Base-by-base conservation (phyloP, 2,113 vertebrate genomes). In the Brienomyrus brachyistius region DNA sequence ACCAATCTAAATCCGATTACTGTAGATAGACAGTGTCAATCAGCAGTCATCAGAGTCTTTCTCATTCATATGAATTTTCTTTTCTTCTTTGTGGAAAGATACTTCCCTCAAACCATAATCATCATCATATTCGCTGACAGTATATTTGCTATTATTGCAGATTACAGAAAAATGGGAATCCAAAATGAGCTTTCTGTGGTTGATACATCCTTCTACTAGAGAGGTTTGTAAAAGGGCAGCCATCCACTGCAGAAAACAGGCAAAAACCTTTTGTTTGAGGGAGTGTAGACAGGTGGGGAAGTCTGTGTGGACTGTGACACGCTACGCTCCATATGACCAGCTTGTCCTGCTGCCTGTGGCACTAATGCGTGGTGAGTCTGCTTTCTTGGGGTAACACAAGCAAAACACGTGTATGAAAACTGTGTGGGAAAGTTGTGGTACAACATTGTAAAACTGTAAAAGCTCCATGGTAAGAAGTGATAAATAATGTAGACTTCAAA, bases 401-500 rank as follows among this genome's bases (percentile, higher is more conserved):
- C 62, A 66, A 27, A 70, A 70, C 9, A n/a, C 56, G 23, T 9
- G 7, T 62, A 59, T 66, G n/a, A 66, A n/a, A n/a, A 66, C 62
- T 66, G 10, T 5, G 62, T 70, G 62, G 27, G 62, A 10, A 48
- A 9, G 13, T 23, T 86, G 84, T 27, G 48, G 84, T 86, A 86
- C 62, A 52, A 86, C n/a, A 86, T 17, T 27, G 84, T 86, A 52
- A 86, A 52, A 27, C 48, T 86, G 50, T 50, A 86, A 86, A 86
- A 51, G 23, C 47, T 35, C 48, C 13, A 0, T 45, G 43, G 48
- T 35, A 70, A 31, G n/a, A 70, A 31, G 62, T 70, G n/a, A 70
- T 70, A 17, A 54, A 54, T 54, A 31, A 70, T 27, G 62, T 62
- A 13, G 27, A 31, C 62, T 70, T 70, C 10, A 70, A 66, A 31